A percentile compares a stretch with the other conserved stretches of the same genome.
phyloP scores from a whole-genome alignment of 2,888 invertebrate species.

The Perizoma affinitatum region DNA sequence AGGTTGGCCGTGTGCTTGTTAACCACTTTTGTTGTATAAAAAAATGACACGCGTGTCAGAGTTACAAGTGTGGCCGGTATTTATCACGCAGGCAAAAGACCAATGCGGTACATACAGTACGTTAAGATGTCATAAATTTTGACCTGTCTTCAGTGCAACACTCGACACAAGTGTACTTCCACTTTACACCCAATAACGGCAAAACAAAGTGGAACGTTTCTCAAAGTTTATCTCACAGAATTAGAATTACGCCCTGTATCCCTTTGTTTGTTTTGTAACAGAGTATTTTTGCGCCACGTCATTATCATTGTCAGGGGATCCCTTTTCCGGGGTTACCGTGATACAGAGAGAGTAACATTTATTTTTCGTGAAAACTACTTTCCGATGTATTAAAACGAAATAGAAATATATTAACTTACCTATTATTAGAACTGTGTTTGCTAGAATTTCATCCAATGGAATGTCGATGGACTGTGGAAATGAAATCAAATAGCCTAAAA shows the following conservation, averaged over 20 bases:
- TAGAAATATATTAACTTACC: slow-evolving; percentile 16
- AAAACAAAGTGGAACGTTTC: slow-evolving; percentile 29
- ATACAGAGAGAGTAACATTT: slow-evolving; percentile 64
- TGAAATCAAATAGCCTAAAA: no score
- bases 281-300: slow-evolving; percentile 57
- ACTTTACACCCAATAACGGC: not conserved
- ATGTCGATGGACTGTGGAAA: no score
- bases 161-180: not conserved
- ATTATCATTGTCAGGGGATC: slow-evolving; percentile 64
- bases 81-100: no score
- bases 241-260: slow-evolving; percentile 37
- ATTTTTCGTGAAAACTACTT: slow-evolving; percentile 44
- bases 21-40: no score
- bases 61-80: no score
- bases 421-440: no score
- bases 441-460: no score
- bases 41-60: no score
- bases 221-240: slow-evolving; percentile 36
- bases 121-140: no score
- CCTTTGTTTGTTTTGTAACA: slow-evolving; percentile 55
- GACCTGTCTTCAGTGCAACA: no score
- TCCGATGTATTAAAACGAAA: slow-evolving; percentile 15
- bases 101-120: no score
- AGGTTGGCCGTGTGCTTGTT: no score
- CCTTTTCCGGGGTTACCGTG: slow-evolving; percentile 57